Base-by-base conservation (phyloP, 2,888 invertebrate genomes). In the Scelioninae gen. 1 region DNA sequence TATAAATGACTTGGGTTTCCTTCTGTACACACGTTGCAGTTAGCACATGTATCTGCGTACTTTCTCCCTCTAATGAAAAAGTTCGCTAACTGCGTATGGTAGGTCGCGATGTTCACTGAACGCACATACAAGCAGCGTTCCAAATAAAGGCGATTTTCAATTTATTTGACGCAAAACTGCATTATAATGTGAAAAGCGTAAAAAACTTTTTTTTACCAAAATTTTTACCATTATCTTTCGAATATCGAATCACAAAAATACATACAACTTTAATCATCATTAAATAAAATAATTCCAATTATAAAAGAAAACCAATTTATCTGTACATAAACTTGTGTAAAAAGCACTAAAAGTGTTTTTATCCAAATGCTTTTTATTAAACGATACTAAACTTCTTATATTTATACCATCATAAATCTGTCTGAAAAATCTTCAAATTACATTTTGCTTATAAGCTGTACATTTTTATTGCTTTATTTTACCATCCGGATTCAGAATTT, bases 31-130 rank as follows among this genome's bases (percentile, higher is more conserved):
- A n/a, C n/a, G n/a, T 40, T 53, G 66, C 68, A 16, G 13, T 34
- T 38, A 47, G 15, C 60, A 31, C 51, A 47, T 51, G 34, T 56
- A 47, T 45, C 45, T 38, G 29, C 68, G 43, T 77, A 85, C 86
- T 88, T 88, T 80, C 79, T 88, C 86, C 84, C 84, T 83, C 40
- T 15, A 72, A 51, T 69, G 76, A 84, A 87, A 88, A 87, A 84
- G 84, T 81, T 71, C n/a, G 34, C 65, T 53, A 56, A 47, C 62
- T 58, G 69, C 68, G 74, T 69, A 65, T 47, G 71, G 69, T 62
- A 72, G 79, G 78, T 78, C 79, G 63, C 72, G 72, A 82, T 77
- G 63, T 16, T 38, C 75, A 43, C 23, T 65, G 51, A 65, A 45
- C 47, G 53, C 66, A 51, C 53, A 16, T 43, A 47, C 40, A 55